Evolutionary conservation across 2,888 invertebrate genomes (phyloP).

Genomic region (Caenorhabditis sulstoni): DNA sequence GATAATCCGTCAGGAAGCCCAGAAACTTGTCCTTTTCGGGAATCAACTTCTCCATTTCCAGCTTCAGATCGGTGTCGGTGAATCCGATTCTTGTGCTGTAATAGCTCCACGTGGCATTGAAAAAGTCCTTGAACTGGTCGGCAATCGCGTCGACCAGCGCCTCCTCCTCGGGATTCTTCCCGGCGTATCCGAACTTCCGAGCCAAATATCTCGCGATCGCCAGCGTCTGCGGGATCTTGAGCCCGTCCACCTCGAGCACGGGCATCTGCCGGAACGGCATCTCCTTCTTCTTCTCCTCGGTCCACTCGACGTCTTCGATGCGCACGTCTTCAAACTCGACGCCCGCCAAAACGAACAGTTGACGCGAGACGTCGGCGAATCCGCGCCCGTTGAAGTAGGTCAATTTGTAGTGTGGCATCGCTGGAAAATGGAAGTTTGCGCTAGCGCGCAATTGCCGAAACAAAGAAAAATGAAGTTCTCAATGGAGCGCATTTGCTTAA

Average conservation of each 20-base stretch:
- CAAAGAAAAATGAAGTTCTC: too few species aligned
- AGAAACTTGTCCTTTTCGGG: too few species aligned
- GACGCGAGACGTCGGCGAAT: slow-evolving; percentile 24
- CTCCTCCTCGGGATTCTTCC: slow-evolving; percentile 42
- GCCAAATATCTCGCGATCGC: slow-evolving; percentile 42
- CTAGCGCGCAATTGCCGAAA: too few species aligned
- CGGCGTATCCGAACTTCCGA: slow-evolving; percentile 49
- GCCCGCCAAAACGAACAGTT: slow-evolving; percentile 16
- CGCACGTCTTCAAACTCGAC: slow-evolving; percentile 29
- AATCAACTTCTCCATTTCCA: too few species aligned
- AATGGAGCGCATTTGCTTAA: too few species aligned
- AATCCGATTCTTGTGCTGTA: too few species aligned
- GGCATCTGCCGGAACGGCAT: neutral
- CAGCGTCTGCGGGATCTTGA: slow-evolving; percentile 20
- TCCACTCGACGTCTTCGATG: too few species aligned
- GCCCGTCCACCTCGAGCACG: neutral
- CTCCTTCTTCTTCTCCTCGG: neutral
- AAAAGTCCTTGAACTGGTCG: slow-evolving; percentile 53
- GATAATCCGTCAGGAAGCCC: too few species aligned
- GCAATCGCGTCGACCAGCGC: slow-evolving; percentile 54
- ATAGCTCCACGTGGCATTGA: neutral
- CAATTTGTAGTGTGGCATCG: slow-evolving; percentile 43
- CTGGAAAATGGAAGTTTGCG: too few species aligned
- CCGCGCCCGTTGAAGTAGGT: slow-evolving; percentile 46
- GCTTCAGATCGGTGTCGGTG: too few species aligned